Conservation (phyloP, 1,140 invertebrate species). For the Drosophila repletoides region DNA sequence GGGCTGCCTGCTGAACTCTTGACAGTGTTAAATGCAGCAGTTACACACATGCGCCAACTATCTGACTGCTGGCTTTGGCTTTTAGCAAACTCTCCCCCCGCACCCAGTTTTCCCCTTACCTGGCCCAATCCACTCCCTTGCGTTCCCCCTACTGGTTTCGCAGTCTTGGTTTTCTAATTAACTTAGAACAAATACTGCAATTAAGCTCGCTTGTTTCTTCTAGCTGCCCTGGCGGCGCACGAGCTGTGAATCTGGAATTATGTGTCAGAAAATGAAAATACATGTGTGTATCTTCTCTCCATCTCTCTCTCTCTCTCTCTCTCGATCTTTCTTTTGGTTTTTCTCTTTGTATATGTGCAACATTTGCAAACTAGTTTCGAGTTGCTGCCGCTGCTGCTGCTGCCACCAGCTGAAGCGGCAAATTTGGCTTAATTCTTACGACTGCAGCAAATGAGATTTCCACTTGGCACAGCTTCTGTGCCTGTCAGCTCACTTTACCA, state of each 20-base stretch:
- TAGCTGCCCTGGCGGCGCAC: slow-evolving; percentile 47
- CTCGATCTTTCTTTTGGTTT: not conserved
- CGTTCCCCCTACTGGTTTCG: slow-evolving; percentile 19
- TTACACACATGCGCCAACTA: slow-evolving; percentile 59
- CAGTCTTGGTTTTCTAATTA: slow-evolving; percentile 70
- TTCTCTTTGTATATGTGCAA: slow-evolving; percentile 13
- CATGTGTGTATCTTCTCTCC: slow-evolving; percentile 31
- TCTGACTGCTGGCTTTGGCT: slow-evolving; percentile 13
- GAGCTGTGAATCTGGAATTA: slow-evolving; percentile 76
- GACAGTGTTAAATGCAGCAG: slow-evolving; percentile 76
- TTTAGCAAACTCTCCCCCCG: slow-evolving; percentile 12
- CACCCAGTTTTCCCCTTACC: not conserved
- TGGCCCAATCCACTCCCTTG: not conserved
- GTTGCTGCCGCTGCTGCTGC: slow-evolving; percentile 19
- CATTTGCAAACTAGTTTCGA: slow-evolving; percentile 76
- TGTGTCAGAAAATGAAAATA: slow-evolving; percentile 81
- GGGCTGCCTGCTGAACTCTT: slow-evolving; percentile 60
- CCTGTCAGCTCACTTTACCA: slow-evolving; percentile 61
- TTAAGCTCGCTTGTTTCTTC: slow-evolving; percentile 74
- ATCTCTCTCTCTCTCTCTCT: slow-evolving; percentile 7
- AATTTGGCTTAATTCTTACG: slow-evolving; percentile 74
- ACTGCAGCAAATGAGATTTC: slow-evolving; percentile 56
- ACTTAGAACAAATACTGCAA: slow-evolving; percentile 80
- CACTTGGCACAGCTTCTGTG: slow-evolving; percentile 37
- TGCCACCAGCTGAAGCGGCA: slow-evolving; percentile 67